Percentiles rank a stretch among this genome's conserved stretches.
Conservation (phyloP, 1,140 invertebrate genomes). For the Euschistus heros region DNA sequence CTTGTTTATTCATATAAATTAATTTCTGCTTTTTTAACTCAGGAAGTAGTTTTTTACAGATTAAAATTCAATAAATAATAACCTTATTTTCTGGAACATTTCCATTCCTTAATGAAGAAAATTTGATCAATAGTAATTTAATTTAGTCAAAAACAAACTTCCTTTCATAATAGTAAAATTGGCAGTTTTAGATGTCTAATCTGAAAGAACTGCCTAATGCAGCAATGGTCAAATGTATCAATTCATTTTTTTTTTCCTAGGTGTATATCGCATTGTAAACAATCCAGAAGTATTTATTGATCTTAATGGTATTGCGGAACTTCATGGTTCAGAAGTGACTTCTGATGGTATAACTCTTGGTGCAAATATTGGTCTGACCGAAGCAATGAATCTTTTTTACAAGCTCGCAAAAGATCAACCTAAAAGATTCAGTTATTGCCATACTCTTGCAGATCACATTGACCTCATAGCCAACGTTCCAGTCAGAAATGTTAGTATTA, state of each 20-base stretch:
- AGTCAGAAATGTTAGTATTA: slow-evolving; percentile 55
- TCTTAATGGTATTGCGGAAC: slow-evolving; percentile 50
- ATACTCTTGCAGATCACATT: slow-evolving; percentile 48
- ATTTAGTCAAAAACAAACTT: background rate
- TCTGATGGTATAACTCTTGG: slow-evolving; percentile 46
- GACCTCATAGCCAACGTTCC: slow-evolving; percentile 60
- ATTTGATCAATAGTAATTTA: background rate
- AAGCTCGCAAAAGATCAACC: slow-evolving; percentile 38
- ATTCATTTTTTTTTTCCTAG: slow-evolving; percentile 34
- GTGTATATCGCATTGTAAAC: slow-evolving; percentile 46
- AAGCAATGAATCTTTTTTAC: slow-evolving; percentile 49
- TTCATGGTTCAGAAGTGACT: slow-evolving; percentile 44
- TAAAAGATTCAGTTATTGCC: slow-evolving; percentile 34
- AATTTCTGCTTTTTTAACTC: too few species aligned
- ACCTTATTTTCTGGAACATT: too few species aligned
- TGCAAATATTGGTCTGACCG: slow-evolving; percentile 50
- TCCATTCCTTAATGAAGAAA: too few species aligned
- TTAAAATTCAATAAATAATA: too few species aligned
- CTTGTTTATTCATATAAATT: too few species aligned
- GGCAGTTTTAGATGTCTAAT: background rate
- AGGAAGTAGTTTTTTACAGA: too few species aligned
- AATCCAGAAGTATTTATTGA: slow-evolving; percentile 55
- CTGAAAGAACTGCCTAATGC: background rate
- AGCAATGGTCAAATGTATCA: background rate
- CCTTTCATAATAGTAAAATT: background rate